phyloP scores from a whole-genome alignment of 2,113 vertebrate genomes.

The Mirounga angustirostris region DNA sequence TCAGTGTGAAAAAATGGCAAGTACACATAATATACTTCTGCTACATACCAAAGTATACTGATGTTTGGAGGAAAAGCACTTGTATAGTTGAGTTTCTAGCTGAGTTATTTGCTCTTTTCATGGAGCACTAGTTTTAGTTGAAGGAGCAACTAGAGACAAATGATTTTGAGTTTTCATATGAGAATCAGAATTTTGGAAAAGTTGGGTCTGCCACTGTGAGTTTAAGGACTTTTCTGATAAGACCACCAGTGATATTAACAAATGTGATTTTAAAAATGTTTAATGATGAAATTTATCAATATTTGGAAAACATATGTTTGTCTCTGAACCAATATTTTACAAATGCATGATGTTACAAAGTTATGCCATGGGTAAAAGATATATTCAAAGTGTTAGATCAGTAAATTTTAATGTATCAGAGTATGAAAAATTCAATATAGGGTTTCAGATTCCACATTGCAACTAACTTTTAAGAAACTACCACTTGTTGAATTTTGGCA shows the following conservation, averaged over 20 bases:
- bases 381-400: neutral
- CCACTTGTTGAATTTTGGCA: neutral
- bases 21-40: neutral
- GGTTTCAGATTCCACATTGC: neutral
- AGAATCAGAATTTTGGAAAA: constrained; percentile 54
- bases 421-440: neutral
- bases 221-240: constrained; percentile 35
- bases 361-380: neutral
- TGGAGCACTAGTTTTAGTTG: neutral
- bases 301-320: neutral
- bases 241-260: neutral
- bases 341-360: neutral
- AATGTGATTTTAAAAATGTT: constrained; percentile 34
- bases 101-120: neutral
- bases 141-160: neutral
- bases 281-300: constrained; percentile 13
- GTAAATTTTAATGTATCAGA: neutral
- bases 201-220: neutral
- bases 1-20: neutral
- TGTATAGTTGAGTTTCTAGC: neutral
- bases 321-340: neutral
- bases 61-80: neutral
- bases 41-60: neutral
- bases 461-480: neutral
- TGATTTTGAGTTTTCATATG: neutral